phyloP scores from a whole-genome alignment of 2,888 invertebrate genomes.

The Mythimna ferrago region DNA sequence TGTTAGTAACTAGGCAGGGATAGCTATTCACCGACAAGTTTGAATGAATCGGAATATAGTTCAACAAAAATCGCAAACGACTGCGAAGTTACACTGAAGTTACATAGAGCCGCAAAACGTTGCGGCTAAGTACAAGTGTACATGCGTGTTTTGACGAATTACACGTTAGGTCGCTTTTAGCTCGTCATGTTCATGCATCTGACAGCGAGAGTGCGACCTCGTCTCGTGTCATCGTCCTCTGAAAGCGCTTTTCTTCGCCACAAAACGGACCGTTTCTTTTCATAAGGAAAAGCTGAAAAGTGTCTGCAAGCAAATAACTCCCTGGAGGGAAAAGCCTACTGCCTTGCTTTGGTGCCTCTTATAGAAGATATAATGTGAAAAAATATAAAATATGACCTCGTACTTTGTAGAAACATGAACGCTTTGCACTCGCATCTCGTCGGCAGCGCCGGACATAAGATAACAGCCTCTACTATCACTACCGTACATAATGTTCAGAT shows the following conservation, averaged over 20 bases:
- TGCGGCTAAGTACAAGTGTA: constrained; percentile 59
- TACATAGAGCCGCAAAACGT: constrained; percentile 35
- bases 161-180: constrained; percentile 87
- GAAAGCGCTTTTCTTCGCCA: constrained; percentile 90
- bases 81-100: constrained; percentile 37
- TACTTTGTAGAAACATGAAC: constrained; percentile 72
- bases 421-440: constrained; percentile 58
- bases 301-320: constrained; percentile 90
- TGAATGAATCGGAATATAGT: constrained; percentile 29
- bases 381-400: constrained; percentile 80
- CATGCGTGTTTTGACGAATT: constrained; percentile 85
- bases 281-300: constrained; percentile 90
- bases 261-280: constrained; percentile 90
- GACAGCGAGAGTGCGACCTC: constrained; percentile 88
- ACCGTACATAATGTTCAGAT: constrained; percentile 14
- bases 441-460: constrained; percentile 36
- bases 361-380: constrained; percentile 82
- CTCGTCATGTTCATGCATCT: constrained; percentile 86
- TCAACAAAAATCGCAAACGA: constrained; percentile 37
- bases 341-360: constrained; percentile 86
- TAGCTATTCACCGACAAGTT: neutral
- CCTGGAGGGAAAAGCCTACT: constrained; percentile 89
- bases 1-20: neutral
- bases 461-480: constrained; percentile 33
- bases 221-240: constrained; percentile 90